Base-by-base conservation (phyloP, 2,888 invertebrate species). In the Drosophila anomelani region DNA sequence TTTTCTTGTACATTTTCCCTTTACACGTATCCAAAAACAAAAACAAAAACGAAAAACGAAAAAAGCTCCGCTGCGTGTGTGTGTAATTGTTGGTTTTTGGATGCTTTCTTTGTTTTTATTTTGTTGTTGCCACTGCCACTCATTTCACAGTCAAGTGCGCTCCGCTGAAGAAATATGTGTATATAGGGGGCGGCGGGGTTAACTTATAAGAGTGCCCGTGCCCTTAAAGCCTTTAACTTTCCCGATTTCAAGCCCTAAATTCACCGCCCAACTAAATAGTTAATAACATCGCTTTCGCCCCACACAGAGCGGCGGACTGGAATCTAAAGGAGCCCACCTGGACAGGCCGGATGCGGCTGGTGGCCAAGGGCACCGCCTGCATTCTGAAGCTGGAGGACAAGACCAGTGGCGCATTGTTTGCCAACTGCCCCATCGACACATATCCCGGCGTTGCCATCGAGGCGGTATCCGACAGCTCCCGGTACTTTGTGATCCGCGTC, bases 271-370 rank as follows among this genome's bases (percentile, higher is more conserved):
- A 55, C 34, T 51, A 20, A 34, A n/a, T 20, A 13, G 9, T 9
- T 51, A 53, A 20, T 1, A 12, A 17, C 32, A 2, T 26, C 20
- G 1, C 20, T 26, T n/a, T 8, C 43, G 6, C 54, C 51, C 1
- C n/a, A 32, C 49, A 34, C 92, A 99, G 99, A 94, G 99, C 99
- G 84, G 98, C 98, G 55, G 99, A 99, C 93, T 99, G 99, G 99
- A 99, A 98, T 93, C 94, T 99, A 66, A 97, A 98, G 90, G 96
- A 96, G 86, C 99, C 99, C n/a, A 97, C 98, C 90, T 99, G 99
- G 99, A 98, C 98, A 29, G 99, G 99, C 23, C 95, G 99, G 77
- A 95, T 99, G 95, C 94, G 98, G 78, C 93, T 99, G 59, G 97
- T 99, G 46, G 94, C 97, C 3, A 97, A 97, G 93, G 98, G 97